These are phyloP conservation scores for Cryptophagus acutangulus DNA, from an alignment of 2,888 invertebrate genomes.

Conservation along the genomic window DNA sequence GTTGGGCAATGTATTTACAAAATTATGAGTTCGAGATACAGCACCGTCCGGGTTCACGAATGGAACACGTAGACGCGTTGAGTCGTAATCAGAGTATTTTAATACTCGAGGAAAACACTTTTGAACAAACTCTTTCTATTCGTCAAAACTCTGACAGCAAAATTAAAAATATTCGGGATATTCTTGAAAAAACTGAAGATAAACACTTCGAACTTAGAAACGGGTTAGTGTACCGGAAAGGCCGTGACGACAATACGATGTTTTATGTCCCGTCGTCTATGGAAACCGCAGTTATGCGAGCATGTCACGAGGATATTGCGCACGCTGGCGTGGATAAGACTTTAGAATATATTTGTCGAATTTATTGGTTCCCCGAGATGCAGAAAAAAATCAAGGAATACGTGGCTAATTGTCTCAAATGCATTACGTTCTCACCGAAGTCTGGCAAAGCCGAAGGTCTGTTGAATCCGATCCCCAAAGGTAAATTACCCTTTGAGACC, in stretches of 20 bases:
- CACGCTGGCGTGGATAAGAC: slow-evolving; percentile 12
- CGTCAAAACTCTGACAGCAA: slow-evolving; percentile 23
- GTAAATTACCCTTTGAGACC: slow-evolving; percentile 7
- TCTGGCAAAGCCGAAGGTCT: slow-evolving; percentile 4
- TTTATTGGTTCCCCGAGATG: slow-evolving; percentile 7
- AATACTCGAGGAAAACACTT: slow-evolving; percentile 24
- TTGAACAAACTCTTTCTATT: slow-evolving; percentile 24
- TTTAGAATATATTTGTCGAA: neutral
- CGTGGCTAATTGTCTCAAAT: slow-evolving; percentile 5
- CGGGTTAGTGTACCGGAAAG: slow-evolving; percentile 26
- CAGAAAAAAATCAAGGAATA: neutral
- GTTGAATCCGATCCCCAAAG: slow-evolving; percentile 6
- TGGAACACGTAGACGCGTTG: slow-evolving; percentile 35
- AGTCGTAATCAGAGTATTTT: slow-evolving; percentile 27
- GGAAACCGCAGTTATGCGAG: slow-evolving; percentile 14
- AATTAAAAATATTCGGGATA: neutral
- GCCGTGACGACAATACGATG: slow-evolving; percentile 9
- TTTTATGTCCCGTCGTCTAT: slow-evolving; percentile 27
- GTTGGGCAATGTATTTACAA: slow-evolving; percentile 31
- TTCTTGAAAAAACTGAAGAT: slow-evolving; percentile 21
- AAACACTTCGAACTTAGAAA: slow-evolving; percentile 22
- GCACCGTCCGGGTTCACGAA: slow-evolving; percentile 21
- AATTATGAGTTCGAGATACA: slow-evolving; percentile 24
- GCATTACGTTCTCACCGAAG: slow-evolving; percentile 2
- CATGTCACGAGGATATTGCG: slow-evolving; percentile 14